phyloP scores from a whole-genome alignment of 2,113 vertebrate genomes.

The Sceloporus undulatus region DNA sequence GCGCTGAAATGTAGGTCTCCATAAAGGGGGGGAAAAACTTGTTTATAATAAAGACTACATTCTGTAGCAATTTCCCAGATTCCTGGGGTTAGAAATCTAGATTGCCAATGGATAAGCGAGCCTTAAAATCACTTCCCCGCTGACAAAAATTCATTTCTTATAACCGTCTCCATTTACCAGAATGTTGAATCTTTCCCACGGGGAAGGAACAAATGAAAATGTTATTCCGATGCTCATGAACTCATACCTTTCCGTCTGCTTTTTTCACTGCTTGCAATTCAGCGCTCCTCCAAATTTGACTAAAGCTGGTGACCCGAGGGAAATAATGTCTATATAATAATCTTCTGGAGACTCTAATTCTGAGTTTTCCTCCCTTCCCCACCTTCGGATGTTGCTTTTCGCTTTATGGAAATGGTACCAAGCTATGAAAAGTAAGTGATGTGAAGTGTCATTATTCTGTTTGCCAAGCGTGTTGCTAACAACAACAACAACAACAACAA shows the following conservation, averaged over 20 bases:
- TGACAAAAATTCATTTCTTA: constrained; percentile 97
- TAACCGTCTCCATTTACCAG: constrained; percentile 98
- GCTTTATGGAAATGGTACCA: constrained; percentile 89
- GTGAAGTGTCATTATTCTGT: constrained; percentile 86
- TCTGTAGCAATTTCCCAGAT: constrained; percentile 92
- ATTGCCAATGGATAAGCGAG: constrained; percentile 98
- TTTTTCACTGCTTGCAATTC: constrained; percentile 98
- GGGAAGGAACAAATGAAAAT: constrained; percentile 99
- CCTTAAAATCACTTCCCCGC: constrained; percentile 99
- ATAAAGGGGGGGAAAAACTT: constrained; percentile 79
- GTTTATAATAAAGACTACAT: constrained; percentile 93
- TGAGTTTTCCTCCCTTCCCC: constrained; percentile 73
- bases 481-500: constrained; percentile 77
- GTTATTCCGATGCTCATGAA: constrained; percentile 99
- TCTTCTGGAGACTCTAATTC: constrained; percentile 95
- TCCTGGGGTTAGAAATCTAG: constrained; percentile 96
- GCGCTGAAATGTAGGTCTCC: constrained; percentile 71
- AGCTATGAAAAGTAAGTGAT: constrained; percentile 90
- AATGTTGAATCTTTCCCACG: constrained; percentile 94
- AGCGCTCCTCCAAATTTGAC: constrained; percentile 98
- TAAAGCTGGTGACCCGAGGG: constrained; percentile 97
- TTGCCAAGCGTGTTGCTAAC: constrained; percentile 80
- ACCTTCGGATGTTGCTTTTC: constrained; percentile 82
- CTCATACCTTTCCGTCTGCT: constrained; percentile 96
- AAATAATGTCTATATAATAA: constrained; percentile 99